A percentile compares a stretch with the other conserved stretches of the same genome.
These are phyloP conservation scores for Syncerus caffer DNA, from an alignment of 2,797 vertebrate species.

Conservation along the genomic window DNA sequence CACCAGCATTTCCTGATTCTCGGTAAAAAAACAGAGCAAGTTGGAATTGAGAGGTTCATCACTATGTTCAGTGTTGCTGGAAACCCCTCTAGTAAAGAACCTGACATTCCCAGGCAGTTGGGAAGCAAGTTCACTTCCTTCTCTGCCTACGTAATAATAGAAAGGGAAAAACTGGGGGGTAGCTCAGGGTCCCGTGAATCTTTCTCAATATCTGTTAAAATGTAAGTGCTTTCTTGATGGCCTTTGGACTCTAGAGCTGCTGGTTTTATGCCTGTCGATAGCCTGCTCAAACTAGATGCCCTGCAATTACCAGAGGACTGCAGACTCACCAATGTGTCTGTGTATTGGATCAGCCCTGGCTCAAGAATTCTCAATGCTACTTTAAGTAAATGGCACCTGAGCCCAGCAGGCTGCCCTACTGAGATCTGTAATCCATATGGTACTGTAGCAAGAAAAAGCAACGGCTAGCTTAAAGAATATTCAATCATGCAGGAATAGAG, in stretches of 20 bases:
- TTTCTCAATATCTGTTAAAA: slow-evolving; percentile 18
- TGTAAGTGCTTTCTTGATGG: neutral
- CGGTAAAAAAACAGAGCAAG: neutral
- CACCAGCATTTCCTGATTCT: neutral
- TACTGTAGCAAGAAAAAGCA: neutral
- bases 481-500: neutral
- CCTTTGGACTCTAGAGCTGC: neutral
- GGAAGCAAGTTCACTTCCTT: neutral
- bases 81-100: neutral
- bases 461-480: neutral
- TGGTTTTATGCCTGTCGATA: neutral
- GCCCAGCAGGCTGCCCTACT: neutral
- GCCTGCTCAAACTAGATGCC: neutral
- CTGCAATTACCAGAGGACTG: neutral
- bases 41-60: neutral
- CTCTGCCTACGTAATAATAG: neutral
- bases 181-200: neutral
- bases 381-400: neutral
- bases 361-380: neutral
- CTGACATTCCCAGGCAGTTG: neutral
- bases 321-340: neutral
- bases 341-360: neutral
- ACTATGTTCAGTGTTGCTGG: neutral
- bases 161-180: neutral
- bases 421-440: neutral